Conservation (phyloP, 2,888 invertebrate genomes). For the Ectropis crepuscularia region DNA sequence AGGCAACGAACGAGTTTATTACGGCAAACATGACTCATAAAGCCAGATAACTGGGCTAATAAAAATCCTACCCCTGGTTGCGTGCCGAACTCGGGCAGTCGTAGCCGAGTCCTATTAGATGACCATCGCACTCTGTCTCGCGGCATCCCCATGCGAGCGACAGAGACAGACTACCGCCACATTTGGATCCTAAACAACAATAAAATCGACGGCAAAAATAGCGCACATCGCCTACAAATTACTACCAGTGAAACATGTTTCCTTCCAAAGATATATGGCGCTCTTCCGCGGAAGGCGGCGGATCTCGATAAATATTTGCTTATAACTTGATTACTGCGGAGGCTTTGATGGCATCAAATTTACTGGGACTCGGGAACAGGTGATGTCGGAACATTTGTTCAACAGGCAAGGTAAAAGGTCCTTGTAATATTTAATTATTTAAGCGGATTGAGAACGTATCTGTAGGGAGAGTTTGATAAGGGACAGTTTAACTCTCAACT, state of each 20-base stretch:
- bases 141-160: constrained; percentile 29
- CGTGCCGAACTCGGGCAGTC: constrained; percentile 61
- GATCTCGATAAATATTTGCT: constrained; percentile 59
- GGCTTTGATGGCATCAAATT: constrained; percentile 52
- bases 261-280: constrained; percentile 53
- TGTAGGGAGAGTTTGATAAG: not conserved
- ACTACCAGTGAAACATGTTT: constrained; percentile 55
- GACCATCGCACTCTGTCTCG: constrained; percentile 53
- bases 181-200: constrained; percentile 61
- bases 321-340: constrained; percentile 61
- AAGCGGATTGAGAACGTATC: constrained; percentile 37
- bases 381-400: constrained; percentile 41
- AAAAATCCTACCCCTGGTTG: constrained; percentile 62
- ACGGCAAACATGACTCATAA: constrained; percentile 71
- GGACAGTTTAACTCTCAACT: too few relatives aligned
- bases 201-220: constrained; percentile 61
- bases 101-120: constrained; percentile 56
- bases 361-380: constrained; percentile 45
- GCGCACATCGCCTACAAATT: constrained; percentile 56
- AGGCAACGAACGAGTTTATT: constrained; percentile 62
- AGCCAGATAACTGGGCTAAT: constrained; percentile 69
- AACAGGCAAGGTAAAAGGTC: constrained; percentile 27
- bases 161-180: constrained; percentile 48
- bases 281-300: constrained; percentile 44
- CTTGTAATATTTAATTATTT: constrained; percentile 26